Conservation (phyloP, 2,113 vertebrate species). For the Electrona antarctica region DNA sequence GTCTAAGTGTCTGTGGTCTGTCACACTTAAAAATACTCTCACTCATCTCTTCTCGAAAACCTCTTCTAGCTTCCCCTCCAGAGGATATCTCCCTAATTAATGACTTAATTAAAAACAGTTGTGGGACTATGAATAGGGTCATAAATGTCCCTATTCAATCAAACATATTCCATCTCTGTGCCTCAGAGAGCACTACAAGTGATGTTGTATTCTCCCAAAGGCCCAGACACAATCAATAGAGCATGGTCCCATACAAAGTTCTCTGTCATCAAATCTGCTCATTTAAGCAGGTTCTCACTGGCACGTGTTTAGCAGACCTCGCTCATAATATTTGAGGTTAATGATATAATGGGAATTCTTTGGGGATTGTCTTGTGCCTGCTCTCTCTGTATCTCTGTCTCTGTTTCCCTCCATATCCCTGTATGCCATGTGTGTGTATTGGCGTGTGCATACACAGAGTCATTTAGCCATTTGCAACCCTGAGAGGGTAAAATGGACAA, state of each 20-base stretch:
- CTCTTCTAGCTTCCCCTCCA: constrained; percentile 51
- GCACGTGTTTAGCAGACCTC: neutral
- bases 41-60: constrained; percentile 42
- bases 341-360: neutral
- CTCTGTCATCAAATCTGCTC: constrained; percentile 29
- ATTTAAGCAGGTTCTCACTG: constrained; percentile 11
- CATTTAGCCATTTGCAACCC: no score
- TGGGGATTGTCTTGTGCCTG: no score
- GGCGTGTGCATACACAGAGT: neutral
- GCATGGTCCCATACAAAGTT: neutral
- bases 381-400: no score
- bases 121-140: constrained; percentile 62
- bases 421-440: neutral
- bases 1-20: no score
- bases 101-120: constrained; percentile 76
- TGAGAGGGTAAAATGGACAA: neutral
- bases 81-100: constrained; percentile 70
- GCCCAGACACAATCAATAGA: constrained; percentile 1
- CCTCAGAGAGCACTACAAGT: constrained; percentile 34
- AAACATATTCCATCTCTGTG: constrained; percentile 41
- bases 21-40: constrained; percentile 3
- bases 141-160: constrained; percentile 73
- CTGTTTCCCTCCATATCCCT: neutral
- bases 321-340: neutral
- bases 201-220: constrained; percentile 40